Percentiles rank a stretch among this genome's conserved stretches.
Evolutionary conservation across 2,113 vertebrate species (phyloP).

Genomic region (Chloropsis hardwickii): DNA sequence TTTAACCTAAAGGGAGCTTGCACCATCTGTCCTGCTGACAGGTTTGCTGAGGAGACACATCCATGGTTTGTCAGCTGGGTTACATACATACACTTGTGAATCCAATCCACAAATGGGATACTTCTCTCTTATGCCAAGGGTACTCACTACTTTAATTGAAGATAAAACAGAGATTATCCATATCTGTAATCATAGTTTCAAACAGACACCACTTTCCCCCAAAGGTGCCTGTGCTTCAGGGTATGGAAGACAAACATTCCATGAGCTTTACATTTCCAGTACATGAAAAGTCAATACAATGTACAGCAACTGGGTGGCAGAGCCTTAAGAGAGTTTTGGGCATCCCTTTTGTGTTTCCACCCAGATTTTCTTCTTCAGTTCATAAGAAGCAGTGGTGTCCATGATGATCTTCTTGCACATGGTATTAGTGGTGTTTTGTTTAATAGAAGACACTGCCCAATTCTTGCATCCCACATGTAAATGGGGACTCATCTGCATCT

Average conservation of each 20-base stretch:
- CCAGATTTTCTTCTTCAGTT: not conserved
- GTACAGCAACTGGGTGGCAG: not conserved
- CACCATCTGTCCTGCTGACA: not conserved
- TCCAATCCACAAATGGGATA: not conserved
- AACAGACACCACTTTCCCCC: not conserved
- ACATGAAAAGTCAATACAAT: not conserved
- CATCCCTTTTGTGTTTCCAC: not conserved
- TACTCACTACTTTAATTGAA: not conserved
- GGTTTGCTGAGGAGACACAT: not conserved
- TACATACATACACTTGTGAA: not conserved
- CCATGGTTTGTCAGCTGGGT: not conserved
- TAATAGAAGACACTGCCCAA: not conserved
- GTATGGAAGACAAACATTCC: not conserved
- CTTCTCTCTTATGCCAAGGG: not conserved
- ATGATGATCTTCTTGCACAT: not conserved
- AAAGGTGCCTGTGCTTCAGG: not conserved
- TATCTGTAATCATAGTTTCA: not conserved
- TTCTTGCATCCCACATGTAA: not conserved
- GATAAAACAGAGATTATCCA: not conserved
- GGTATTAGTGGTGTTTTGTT: not conserved
- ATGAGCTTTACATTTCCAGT: not conserved
- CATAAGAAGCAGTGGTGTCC: not conserved
- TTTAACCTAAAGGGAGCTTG: not conserved
- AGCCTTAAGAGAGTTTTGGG: not conserved
- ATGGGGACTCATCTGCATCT: not conserved